These are phyloP conservation scores for Noturus placidus DNA, from an alignment of 2,113 vertebrate genomes.

Conservation along the genomic window DNA sequence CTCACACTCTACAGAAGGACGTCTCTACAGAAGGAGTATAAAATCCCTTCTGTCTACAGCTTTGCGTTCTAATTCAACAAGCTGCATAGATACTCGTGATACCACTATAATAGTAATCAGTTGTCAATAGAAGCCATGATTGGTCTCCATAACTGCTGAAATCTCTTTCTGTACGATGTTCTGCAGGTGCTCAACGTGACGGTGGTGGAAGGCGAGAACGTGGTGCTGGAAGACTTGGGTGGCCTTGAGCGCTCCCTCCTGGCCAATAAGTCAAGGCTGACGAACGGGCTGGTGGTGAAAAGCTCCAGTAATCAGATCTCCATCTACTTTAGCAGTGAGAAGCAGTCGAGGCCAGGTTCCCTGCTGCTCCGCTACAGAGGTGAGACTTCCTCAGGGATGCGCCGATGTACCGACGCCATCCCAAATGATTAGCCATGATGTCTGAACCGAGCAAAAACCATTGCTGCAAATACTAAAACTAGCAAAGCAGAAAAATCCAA, in stretches of 20 bases:
- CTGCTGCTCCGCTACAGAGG: slow-evolving; percentile 90
- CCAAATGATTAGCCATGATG: background rate
- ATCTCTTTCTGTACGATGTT: background rate
- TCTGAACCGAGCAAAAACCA: background rate
- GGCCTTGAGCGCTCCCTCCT: slow-evolving; percentile 80
- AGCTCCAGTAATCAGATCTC: slow-evolving; percentile 92
- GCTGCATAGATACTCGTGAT: background rate
- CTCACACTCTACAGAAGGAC: background rate
- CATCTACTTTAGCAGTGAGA: slow-evolving; percentile 82
- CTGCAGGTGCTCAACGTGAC: slow-evolving; percentile 88
- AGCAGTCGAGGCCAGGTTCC: slow-evolving; percentile 72
- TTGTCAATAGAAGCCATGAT: background rate
- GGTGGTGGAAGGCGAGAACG: slow-evolving; percentile 78
- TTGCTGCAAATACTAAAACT: background rate
- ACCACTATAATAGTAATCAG: background rate
- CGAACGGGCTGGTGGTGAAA: slow-evolving; percentile 87
- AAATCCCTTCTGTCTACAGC: background rate
- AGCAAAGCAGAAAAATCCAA: background rate
- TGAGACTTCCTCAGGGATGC: slow-evolving; percentile 51
- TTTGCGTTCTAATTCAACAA: background rate
- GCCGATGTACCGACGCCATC: background rate
- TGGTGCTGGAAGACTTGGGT: slow-evolving; percentile 85
- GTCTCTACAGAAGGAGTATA: background rate
- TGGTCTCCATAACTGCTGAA: background rate
- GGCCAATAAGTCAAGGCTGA: slow-evolving; percentile 89